Evolutionary conservation across 2,113 vertebrate species (phyloP).

Genomic region (Tachysurus vachellii): DNA sequence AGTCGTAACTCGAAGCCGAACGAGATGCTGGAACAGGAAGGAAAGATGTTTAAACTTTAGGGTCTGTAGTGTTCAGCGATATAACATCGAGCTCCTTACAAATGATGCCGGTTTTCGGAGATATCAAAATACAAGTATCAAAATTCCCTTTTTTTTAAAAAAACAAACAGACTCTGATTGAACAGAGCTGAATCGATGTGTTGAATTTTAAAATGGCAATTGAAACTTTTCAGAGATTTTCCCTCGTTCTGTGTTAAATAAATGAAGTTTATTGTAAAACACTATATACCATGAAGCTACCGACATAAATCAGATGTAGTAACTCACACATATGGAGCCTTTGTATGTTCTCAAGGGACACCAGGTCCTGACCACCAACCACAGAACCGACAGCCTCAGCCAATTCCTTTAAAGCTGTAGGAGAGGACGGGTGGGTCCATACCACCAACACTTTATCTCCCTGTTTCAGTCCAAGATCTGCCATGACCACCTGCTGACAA

Average conservation of each 20-base stretch:
- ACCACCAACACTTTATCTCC: constrained; percentile 82
- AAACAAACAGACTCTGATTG: background rate
- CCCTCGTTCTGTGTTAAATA: background rate
- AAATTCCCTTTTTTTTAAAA: background rate
- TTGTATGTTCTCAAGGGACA: constrained; percentile 83
- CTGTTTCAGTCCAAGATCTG: constrained; percentile 71
- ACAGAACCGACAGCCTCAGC: constrained; percentile 68
- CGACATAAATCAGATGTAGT: background rate
- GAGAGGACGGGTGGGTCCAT: constrained; percentile 76
- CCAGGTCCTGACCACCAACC: constrained; percentile 71
- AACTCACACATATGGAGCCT: constrained; percentile 82
- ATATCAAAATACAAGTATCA: no score
- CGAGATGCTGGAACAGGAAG: constrained; percentile 76
- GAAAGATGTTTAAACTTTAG: background rate
- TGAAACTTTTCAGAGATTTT: background rate
- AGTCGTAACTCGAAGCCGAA: constrained; percentile 80
- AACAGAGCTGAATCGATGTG: background rate
- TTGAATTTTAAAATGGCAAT: background rate
- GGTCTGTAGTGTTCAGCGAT: background rate
- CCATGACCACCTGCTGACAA: constrained; percentile 70
- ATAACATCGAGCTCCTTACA: background rate
- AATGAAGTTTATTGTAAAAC: background rate
- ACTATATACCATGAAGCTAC: background rate
- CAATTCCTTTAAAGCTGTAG: constrained; percentile 70
- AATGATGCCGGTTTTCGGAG: background rate